Percentiles rank a stretch among this genome's conserved stretches.
phyloP scores from a whole-genome alignment of 1,140 invertebrate genomes.

The Neodiprion lecontei region DNA sequence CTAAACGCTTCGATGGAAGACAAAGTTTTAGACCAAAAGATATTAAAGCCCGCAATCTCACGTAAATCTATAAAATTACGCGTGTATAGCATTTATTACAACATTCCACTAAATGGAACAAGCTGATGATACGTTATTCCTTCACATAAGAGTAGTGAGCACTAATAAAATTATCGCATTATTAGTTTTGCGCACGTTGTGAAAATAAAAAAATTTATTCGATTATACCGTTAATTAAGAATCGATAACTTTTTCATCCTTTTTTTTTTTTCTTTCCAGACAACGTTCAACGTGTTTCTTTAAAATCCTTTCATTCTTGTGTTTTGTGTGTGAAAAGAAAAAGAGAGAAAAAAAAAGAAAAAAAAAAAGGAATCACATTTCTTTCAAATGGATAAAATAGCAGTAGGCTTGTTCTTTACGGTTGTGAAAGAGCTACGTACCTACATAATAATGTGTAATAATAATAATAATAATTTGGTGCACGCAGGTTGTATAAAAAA shows the following conservation, averaged over 20 bases:
- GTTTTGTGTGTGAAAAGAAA: not conserved
- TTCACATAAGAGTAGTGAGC: too few relatives aligned
- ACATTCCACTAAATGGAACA: not conserved
- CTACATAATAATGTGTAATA: slow-evolving; percentile 28
- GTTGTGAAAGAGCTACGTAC: not conserved
- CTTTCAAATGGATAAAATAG: not conserved
- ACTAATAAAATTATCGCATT: too few relatives aligned
- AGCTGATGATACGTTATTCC: not conserved
- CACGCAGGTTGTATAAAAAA: slow-evolving; percentile 55
- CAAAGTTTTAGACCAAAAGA: not conserved
- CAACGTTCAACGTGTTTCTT: not conserved
- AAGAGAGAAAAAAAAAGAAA: slow-evolving; percentile 2
- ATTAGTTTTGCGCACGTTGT: too few relatives aligned
- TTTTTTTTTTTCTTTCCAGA: slow-evolving; percentile 6
- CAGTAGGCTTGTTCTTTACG: too few relatives aligned
- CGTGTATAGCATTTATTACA: not conserved
- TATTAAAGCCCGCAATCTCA: not conserved
- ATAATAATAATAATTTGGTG: slow-evolving; percentile 44
- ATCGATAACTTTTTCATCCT: not conserved
- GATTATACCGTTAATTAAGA: not conserved
- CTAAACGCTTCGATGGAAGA: too few relatives aligned
- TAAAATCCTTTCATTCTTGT: slow-evolving; percentile 11
- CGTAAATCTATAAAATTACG: not conserved
- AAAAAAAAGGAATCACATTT: not conserved
- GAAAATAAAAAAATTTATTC: too few relatives aligned